Evolutionary conservation across 2,797 vertebrate species (phyloP).

Genomic region (Coregonus sp.): DNA sequence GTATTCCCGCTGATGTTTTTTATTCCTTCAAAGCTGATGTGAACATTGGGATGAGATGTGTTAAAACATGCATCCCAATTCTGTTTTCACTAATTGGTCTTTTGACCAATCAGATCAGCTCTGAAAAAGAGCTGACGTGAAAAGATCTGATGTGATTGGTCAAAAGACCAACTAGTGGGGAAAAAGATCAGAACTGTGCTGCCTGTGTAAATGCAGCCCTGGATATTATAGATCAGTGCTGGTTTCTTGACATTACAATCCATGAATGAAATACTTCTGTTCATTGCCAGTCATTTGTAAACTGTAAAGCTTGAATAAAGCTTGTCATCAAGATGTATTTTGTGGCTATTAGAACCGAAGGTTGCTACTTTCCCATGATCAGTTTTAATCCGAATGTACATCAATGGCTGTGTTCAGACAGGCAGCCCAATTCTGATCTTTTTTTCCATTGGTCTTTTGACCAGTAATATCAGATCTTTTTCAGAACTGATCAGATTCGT

Average conservation of each 20-base stretch:
- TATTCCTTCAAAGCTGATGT: background rate
- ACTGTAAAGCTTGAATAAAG: background rate
- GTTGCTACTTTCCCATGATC: background rate
- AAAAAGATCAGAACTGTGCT: background rate
- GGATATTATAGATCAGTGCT: too few species aligned
- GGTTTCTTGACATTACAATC: background rate
- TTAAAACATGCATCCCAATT: background rate
- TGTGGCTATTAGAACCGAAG: background rate
- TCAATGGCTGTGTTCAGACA: background rate
- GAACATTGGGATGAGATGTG: background rate
- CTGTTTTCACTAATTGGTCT: background rate
- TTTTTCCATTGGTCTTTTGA: too few species aligned
- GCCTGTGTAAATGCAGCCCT: background rate
- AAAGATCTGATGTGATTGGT: too few species aligned
- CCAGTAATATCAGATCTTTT: too few species aligned
- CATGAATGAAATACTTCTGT: background rate
- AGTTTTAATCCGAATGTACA: background rate
- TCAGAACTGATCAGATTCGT: too few species aligned
- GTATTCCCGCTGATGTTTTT: constrained; percentile 63
- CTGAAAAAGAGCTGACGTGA: too few species aligned
- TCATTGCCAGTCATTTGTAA: background rate
- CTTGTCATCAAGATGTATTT: background rate
- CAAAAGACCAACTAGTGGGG: background rate
- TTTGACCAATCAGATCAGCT: background rate
- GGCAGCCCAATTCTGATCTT: too few species aligned